Evolutionary conservation across 2,113 vertebrate species (phyloP), one percentile per base, ranked within the genome.

Genomic region (Antechinus flavipes): DNA sequence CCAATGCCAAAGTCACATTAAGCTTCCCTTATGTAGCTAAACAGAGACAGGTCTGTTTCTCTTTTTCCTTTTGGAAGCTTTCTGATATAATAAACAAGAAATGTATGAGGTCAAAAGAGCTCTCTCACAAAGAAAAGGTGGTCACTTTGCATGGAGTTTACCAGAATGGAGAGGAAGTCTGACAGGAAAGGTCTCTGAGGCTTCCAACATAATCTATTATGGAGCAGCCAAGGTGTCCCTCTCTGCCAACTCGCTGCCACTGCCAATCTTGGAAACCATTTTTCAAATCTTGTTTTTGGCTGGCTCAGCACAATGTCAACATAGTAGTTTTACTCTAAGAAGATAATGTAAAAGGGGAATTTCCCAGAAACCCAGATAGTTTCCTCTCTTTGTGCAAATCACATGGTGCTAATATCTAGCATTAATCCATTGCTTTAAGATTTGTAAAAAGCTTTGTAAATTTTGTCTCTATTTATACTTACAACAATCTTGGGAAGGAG

Each of bases 1-100:
- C 92, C 95, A 95, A 27, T 95, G 97, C 92, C 95, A 97, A 97
- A 97, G 91, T 58, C 49, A 50, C n/a, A 94, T 95, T 92, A 96
- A 42, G 9, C 49, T 95, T 97, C 90, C 14, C 89, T 54, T 84
- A 84, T 35, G 49, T 92, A 93, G 92, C 94, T 97, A 96, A 97
- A 97, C 91, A 96, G 35, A 95, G 94, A 90, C n/a, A 55, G 97
- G 27, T 0, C 89, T 91, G 92, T 46, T 96, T 95, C 97, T 56
- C 58, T 84, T 92, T 22, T 94, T 35, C 92, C 42, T 94, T 24
- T 55, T 0, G 91, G 94, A 95, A 97, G 26, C 24, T 61, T 90
- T 91, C 53, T 0, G 53, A 94, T 23, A 93, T 50, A 46, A 46
- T 42, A 22, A 68, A 90, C 49, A 95, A 98, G 95, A 96, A 54